Percentiles rank a stretch among this genome's conserved stretches.
phyloP scores from a whole-genome alignment of 2,888 invertebrate genomes.

The Parelbella ahira region DNA sequence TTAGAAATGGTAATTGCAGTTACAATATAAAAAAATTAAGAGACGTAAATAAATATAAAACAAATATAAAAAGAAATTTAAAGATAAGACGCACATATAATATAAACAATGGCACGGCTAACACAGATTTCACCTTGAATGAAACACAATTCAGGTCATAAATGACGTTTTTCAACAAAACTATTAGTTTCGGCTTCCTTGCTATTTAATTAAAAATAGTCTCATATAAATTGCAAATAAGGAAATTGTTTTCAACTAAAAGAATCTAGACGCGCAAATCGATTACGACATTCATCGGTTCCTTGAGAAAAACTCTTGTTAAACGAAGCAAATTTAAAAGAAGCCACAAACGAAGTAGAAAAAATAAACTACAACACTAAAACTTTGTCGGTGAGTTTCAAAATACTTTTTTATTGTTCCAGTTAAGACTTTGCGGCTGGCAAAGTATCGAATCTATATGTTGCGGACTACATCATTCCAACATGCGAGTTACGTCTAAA shows the following conservation, averaged over 20 bases:
- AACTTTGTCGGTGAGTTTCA: conserved; percentile 33
- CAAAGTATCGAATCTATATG: no score
- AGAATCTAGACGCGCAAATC: conserved; percentile 18
- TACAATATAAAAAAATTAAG: no score
- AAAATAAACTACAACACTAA: conserved; percentile 28
- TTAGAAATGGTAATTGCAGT: no score
- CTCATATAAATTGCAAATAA: conserved; percentile 6
- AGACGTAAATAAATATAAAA: no score
- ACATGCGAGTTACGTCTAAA: no score
- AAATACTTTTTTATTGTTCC: conserved; percentile 27
- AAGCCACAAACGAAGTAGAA: conserved; percentile 20
- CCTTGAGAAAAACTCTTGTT: conserved; percentile 18
- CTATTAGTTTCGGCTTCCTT: conserved; percentile 1
- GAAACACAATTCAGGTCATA: no score
- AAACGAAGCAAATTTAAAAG: conserved; percentile 5
- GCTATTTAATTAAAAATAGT: conserved; percentile 16
- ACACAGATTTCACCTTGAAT: no score
- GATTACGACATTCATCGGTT: conserved; percentile 7
- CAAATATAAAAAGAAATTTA: no score
- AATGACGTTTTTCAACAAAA: no score
- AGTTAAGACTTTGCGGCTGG: conserved; percentile 30
- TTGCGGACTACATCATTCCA: no score
- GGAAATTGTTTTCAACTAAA: conserved; percentile 16
- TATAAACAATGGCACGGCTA: no score
- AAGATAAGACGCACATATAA: no score